phyloP scores from a whole-genome alignment of 2,888 invertebrate species.

The Pammene aurita region DNA sequence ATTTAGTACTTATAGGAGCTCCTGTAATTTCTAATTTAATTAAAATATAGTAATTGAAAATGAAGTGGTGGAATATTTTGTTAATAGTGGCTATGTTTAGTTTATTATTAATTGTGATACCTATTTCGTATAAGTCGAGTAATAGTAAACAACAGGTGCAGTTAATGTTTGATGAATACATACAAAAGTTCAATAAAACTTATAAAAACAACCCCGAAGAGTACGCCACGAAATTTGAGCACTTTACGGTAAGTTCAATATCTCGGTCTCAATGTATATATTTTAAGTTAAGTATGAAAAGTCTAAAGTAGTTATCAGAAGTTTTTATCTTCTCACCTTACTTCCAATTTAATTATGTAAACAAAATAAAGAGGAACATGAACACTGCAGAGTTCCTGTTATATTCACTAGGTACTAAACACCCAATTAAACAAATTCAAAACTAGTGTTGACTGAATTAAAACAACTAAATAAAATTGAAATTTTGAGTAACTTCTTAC shows the following conservation, averaged over 20 bases:
- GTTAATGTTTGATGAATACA: slow-evolving; percentile 76
- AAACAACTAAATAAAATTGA: no score
- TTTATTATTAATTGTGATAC: slow-evolving; percentile 70
- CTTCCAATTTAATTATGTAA: not conserved
- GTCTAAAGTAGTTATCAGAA: not conserved
- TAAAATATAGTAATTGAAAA: slow-evolving; percentile 20
- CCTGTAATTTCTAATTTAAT: slow-evolving; percentile 23
- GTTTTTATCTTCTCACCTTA: slow-evolving; percentile 4
- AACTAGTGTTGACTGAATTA: no score
- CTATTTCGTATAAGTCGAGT: slow-evolving; percentile 56
- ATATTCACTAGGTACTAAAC: not conserved
- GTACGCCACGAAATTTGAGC: slow-evolving; percentile 75
- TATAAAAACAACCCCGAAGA: slow-evolving; percentile 76
- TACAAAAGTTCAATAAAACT: slow-evolving; percentile 81
- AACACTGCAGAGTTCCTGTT: slow-evolving; percentile 27
- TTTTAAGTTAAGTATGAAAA: not conserved
- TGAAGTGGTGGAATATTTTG: slow-evolving; percentile 76
- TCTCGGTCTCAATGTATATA: slow-evolving; percentile 16
- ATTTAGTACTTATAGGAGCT: not conserved
- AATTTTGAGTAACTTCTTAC: no score
- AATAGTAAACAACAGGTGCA: slow-evolving; percentile 57
- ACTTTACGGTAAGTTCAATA: slow-evolving; percentile 80
- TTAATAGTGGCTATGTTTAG: slow-evolving; percentile 62
- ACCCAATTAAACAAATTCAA: no score
- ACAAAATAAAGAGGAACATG: not conserved